Evolutionary conservation across 2,113 vertebrate genomes (phyloP).

Genomic region (Dendrocopos noguchii): DNA sequence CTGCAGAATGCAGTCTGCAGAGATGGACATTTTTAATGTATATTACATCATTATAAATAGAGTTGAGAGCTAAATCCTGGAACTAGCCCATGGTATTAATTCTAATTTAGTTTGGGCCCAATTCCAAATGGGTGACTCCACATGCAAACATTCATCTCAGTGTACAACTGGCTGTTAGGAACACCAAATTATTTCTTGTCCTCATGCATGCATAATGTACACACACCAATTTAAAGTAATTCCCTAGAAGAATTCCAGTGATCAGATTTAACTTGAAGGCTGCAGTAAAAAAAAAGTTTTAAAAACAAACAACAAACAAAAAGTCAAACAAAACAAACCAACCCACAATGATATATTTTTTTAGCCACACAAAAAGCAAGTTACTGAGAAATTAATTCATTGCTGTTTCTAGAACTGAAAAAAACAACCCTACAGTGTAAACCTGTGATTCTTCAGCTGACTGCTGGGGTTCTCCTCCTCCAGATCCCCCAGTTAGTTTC

Average conservation of each 20-base stretch:
- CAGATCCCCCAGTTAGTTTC: neutral
- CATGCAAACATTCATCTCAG: slow-evolving; percentile 6
- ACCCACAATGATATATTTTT: neutral
- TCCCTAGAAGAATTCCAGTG: neutral
- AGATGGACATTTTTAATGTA: neutral
- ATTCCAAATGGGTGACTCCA: slow-evolving; percentile 48
- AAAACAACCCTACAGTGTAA: neutral
- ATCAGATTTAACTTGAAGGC: neutral
- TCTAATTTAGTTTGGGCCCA: slow-evolving; percentile 25
- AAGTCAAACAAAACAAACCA: no score
- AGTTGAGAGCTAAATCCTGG: slow-evolving; percentile 6
- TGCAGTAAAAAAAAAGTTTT: neutral
- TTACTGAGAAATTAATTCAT: neutral
- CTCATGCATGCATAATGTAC: slow-evolving; percentile 44
- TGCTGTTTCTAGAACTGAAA: neutral
- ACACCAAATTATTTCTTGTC: slow-evolving; percentile 37
- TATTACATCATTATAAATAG: slow-evolving; percentile 19
- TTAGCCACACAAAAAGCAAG: neutral
- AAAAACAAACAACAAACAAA: no score
- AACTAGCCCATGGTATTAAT: slow-evolving; percentile 25
- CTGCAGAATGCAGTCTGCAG: neutral
- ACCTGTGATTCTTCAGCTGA: neutral
- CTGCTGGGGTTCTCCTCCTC: neutral
- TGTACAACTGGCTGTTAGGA: slow-evolving; percentile 42
- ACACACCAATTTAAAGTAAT: neutral